Evolutionary conservation across 1,140 invertebrate genomes (phyloP).

Genomic region (Halesus radiatus): DNA sequence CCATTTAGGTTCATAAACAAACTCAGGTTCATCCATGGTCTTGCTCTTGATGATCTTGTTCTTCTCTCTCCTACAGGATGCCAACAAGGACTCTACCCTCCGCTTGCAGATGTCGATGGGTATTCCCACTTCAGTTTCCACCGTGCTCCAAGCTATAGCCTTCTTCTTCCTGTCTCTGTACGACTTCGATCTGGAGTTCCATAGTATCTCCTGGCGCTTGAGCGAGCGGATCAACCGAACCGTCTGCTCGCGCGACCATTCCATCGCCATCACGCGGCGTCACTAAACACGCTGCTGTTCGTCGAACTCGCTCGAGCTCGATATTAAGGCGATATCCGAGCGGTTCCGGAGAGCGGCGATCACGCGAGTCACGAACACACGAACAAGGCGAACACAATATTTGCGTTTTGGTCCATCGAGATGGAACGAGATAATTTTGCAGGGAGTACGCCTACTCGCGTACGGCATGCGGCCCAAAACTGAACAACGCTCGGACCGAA

Average conservation of each 20-base stretch:
- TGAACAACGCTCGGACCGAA: constrained; percentile 36
- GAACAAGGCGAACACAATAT: background rate
- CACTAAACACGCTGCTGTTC: constrained; percentile 33
- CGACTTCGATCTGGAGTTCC: constrained; percentile 49
- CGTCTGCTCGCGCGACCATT: constrained; percentile 48
- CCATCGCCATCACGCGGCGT: constrained; percentile 19
- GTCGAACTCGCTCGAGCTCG: constrained; percentile 26
- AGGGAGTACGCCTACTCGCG: too few relatives aligned
- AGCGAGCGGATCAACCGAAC: constrained; percentile 46
- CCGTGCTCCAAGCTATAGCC: constrained; percentile 42
- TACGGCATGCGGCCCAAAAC: too few relatives aligned
- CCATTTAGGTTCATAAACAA: constrained; percentile 52
- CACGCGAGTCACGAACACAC: constrained; percentile 14
- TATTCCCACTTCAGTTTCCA: constrained; percentile 42
- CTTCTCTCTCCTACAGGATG: constrained; percentile 52
- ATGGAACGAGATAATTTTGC: too few relatives aligned
- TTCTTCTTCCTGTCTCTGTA: constrained; percentile 51
- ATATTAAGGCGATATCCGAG: constrained; percentile 37
- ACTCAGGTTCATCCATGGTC: constrained; percentile 40
- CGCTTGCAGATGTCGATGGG: constrained; percentile 50
- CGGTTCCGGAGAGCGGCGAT: constrained; percentile 36
- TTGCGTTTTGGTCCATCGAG: background rate
- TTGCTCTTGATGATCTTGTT: constrained; percentile 51
- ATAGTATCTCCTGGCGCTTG: constrained; percentile 45
- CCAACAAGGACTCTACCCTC: constrained; percentile 50